These are phyloP conservation scores for Pedetes capensis DNA, from an alignment of 2,113 vertebrate species.

Conservation along the genomic window DNA sequence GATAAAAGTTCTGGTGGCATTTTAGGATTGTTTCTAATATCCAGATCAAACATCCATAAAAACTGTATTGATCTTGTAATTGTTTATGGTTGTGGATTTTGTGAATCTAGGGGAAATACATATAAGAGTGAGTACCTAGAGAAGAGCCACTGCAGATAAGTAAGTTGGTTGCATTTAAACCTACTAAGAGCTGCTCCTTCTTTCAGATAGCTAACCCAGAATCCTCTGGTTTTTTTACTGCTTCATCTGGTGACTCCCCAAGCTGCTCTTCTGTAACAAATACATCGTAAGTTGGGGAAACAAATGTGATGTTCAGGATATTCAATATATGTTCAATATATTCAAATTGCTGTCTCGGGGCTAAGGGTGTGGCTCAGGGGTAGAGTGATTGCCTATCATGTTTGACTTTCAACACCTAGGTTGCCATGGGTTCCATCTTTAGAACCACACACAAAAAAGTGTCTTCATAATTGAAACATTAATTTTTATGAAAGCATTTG, in stretches of 20 bases:
- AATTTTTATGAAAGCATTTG: neutral
- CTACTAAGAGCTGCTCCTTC: neutral
- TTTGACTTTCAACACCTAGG: no score
- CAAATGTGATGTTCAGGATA: neutral
- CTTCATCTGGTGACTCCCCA: fast-evolving
- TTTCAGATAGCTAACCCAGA: neutral
- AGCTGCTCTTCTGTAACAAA: fast-evolving
- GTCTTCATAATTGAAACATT: neutral
- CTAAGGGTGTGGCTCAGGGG: neutral
- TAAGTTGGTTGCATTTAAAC: neutral
- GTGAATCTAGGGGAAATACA: neutral
- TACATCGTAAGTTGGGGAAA: constrained; percentile 43
- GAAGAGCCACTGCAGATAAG: neutral
- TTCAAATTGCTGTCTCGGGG: neutral
- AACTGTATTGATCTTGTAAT: neutral
- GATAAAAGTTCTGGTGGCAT: neutral
- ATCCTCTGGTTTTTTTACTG: fast-evolving
- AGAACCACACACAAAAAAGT: neutral
- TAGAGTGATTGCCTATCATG: no score
- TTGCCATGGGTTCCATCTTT: neutral
- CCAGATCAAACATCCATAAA: neutral
- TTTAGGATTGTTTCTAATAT: neutral
- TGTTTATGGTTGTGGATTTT: neutral
- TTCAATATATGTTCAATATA: neutral
- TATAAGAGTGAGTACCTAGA: neutral